Evolutionary conservation across 1,140 invertebrate species (phyloP), one percentile per base, ranked within the genome.

Genomic region (Drosophila kurseongensis): DNA sequence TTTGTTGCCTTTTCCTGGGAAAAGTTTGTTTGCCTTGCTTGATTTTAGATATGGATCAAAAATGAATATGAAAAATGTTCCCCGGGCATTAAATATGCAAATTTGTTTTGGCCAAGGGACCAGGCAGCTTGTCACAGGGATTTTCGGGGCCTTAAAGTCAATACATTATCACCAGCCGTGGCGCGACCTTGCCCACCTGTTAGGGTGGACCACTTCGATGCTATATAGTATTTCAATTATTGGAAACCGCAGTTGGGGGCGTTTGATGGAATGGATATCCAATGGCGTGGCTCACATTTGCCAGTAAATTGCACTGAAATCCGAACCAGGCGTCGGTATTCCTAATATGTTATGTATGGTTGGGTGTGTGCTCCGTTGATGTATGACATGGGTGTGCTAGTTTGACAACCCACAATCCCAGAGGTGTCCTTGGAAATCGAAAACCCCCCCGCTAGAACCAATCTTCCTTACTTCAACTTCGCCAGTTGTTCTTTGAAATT

Each of bases 81-180:
- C 59, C 60, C 58, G 59, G 66, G 69, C 69, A 75, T 78, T 71
- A 75, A 73, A 82, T 88, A 86, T 86, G 83, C 75, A 86, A 86
- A 86, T 78, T 63, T 51, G 0, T 51, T 14, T 55, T 41, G 23
- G 58, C 27, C 50, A 16, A 0, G 50, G 51, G 67, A 45, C 44
- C 47, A 6, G 14, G 14, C 5, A 4, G 29, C 44, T 9, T 58
- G 50, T 58, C 18, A 48, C 44, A 48, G 40, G 45, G 41, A 67
- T 75, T 75, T 63, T 44, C 7, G 47, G 27, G 38, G 35, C 13
- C 63, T 66, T 68, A 56, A 73, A 73, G 80, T 72, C 65, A 76
- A 66, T 51, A 75, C 54, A 36, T 82, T 44, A 23, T 23, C 23
- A 23, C 23, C 23, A 23, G 23, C 23, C 41, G 27, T 35, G 56